Base-by-base conservation (phyloP, 2,113 vertebrate genomes). In the Argyrosomus japonicus region DNA sequence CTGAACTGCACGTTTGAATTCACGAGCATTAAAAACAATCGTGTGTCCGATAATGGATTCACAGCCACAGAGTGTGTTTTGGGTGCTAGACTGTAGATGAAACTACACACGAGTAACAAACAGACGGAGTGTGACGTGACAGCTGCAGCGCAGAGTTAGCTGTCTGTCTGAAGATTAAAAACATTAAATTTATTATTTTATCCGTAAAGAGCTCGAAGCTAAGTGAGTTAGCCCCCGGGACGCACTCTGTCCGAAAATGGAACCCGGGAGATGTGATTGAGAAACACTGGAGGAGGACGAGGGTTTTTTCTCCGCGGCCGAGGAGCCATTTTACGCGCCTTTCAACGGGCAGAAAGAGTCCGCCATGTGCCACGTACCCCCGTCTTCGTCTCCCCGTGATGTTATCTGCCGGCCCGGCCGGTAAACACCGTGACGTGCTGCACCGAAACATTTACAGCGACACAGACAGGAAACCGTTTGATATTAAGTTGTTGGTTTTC, bases 401-500 rank as follows among this genome's bases (percentile, higher is more conserved):
- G 1, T 12, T 14, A 11, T 58, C 14, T 15, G 51, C n/a, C n/a
- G 3, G 25, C 61, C 2, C 3, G 0, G 12, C 61, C n/a, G 50
- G 8, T 12, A 6, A 18, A 80, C 54, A 19, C 6, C 53, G 27
- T 0, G 5, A n/a, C 40, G 18, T 11, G 0, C 48, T 11, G 21
- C 51, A 29, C 19, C 63, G 1, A 57, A 48, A 83, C 64, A 63
- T 77, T 82, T 43, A 69, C 82, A 78, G 40, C 19, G 48, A 21
- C 82, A 85, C 84, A n/a, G 74, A 95, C 94, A 95, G 94, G 93
- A 94, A 95, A 93, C 92, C 76, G 87, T 91, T 89, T 91, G 92
- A 92, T 94, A 92, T 94, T 91, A 94, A 94, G 89, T 93, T 91
- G 93, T 90, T 87, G 91, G 91, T 94, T 95, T 95, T 95, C 94